A percentile compares a stretch with the other conserved stretches of the same genome.
Evolutionary conservation across 1,140 invertebrate species (phyloP).

Genomic region (Adelges cooleyi): DNA sequence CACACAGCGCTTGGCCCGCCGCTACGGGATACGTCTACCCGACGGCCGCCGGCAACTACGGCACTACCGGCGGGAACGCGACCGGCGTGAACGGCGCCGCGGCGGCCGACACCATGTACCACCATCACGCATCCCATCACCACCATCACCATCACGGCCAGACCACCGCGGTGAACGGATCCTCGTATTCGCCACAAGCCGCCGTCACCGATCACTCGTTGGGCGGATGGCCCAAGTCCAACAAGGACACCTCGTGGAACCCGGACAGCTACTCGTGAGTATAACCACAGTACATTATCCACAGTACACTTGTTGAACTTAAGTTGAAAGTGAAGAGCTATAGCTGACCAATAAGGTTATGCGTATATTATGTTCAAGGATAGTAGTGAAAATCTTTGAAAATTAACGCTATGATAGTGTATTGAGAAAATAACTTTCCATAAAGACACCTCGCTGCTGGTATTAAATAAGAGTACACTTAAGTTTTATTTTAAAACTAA

Average conservation of each 20-base stretch:
- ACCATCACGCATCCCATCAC: not conserved
- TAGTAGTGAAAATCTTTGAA: no score
- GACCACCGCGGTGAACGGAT: not conserved
- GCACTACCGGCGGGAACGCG: not conserved
- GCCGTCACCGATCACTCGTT: not conserved
- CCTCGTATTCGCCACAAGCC: conserved; percentile 7
- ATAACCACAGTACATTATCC: not conserved
- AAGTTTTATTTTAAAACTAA: no score
- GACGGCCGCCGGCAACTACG: not conserved
- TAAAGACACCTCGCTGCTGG: no score
- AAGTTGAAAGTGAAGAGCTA: no score
- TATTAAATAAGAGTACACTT: no score
- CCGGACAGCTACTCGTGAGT: conserved; percentile 19
- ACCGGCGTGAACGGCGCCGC: not conserved
- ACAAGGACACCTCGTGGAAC: conserved; percentile 10
- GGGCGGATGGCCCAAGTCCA: not conserved
- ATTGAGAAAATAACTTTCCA: no score
- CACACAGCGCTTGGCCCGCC: not conserved
- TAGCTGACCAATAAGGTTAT: no score
- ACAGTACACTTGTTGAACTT: no score
- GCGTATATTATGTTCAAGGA: no score
- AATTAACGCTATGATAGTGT: no score
- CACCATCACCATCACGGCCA: not conserved
- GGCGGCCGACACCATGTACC: not conserved
- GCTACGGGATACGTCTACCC: not conserved